Conservation (phyloP, 2,113 vertebrate genomes). For the Lepidiolamprologus cunningtoni region DNA sequence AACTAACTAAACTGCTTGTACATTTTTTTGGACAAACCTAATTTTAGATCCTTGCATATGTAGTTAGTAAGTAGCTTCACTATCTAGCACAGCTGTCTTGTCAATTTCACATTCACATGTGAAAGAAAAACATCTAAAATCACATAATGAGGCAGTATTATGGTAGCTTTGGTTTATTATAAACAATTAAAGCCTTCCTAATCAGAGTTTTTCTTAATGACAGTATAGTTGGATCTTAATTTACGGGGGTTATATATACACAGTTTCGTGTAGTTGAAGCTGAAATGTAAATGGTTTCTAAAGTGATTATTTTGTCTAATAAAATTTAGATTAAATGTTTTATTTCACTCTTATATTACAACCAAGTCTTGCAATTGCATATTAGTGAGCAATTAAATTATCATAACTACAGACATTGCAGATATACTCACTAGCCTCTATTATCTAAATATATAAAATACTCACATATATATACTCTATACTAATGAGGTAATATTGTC, state of each 20-base stretch:
- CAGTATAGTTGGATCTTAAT: neutral
- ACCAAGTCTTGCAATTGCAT: neutral
- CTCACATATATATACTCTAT: neutral
- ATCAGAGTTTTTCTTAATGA: neutral
- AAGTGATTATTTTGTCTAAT: neutral
- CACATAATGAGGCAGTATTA: neutral
- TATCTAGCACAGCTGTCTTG: neutral
- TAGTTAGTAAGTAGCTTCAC: neutral
- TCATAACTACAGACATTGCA: neutral
- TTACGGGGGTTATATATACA: neutral
- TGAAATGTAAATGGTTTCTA: neutral
- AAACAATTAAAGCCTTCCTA: neutral
- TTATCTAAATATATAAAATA: neutral
- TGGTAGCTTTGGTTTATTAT: neutral
- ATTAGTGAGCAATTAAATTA: neutral
- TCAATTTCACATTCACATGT: neutral
- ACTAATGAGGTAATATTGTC: neutral
- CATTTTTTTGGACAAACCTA: neutral
- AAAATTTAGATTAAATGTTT: neutral
- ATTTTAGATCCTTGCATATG: neutral
- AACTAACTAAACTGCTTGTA: neutral
- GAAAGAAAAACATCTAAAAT: neutral
- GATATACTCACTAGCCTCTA: neutral
- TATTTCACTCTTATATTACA: neutral
- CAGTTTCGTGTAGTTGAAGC: neutral